These are phyloP conservation scores for Jacana jacana DNA, from an alignment of 2,113 vertebrate species.

Conservation along the genomic window DNA sequence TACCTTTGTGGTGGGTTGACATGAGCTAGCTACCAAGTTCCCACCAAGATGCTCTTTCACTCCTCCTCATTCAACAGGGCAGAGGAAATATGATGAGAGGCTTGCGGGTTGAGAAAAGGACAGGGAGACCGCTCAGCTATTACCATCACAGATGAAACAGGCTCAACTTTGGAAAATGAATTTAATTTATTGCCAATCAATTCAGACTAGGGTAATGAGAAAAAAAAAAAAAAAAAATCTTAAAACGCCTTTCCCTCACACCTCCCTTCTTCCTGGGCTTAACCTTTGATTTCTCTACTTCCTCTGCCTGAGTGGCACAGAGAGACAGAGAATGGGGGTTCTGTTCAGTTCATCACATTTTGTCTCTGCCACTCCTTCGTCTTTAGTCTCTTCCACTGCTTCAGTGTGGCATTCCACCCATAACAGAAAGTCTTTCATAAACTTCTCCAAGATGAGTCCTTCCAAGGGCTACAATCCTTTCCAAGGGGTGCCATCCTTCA, in stretches of 20 bases:
- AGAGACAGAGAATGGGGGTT: rapidly evolving
- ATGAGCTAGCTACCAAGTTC: neutral
- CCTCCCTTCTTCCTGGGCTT: neutral
- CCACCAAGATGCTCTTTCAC: neutral
- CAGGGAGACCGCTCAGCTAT: neutral
- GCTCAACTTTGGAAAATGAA: neutral
- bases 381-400: neutral
- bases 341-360: neutral
- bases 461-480: neutral
- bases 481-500: neutral
- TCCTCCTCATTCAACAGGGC: neutral
- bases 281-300: neutral
- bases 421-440: neutral
- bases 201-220: neutral
- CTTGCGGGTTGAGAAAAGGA: rapidly evolving
- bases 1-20: neutral
- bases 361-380: neutral
- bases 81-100: neutral
- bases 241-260: neutral
- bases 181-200: neutral
- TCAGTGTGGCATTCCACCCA: neutral
- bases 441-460: neutral
- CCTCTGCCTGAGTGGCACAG: rapidly evolving
- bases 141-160: rapidly evolving
- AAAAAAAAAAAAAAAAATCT: neutral